Evolutionary conservation across 53 echinoderm and acorn worm genomes (phyloP), one percentile per base, ranked within the genome.

Genomic region (Luidia sarsii): DNA sequence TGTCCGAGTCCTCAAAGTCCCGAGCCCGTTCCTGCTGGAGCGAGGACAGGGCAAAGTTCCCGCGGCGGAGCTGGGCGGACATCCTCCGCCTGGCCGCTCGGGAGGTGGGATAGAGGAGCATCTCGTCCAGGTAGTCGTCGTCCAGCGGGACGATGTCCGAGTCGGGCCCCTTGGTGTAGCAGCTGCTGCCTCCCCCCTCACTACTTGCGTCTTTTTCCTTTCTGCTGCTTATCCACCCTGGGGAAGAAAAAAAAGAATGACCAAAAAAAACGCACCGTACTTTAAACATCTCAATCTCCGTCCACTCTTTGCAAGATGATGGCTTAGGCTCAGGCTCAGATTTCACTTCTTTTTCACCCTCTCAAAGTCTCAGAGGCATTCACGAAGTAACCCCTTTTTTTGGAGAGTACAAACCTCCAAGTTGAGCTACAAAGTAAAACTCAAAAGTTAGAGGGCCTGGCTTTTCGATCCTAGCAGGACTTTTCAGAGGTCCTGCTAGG

Each of bases 211-310:
- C 60, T 45, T 15, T 77, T 77, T 35, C 45, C 33, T 23, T 48
- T 24, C 15, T 60, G 48, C 46, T 60, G 48, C 48, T 77, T 77
- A 77, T 77, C 77, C 77, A 77, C 77, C 77, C 77, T 77, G 61
- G 20, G 28, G n/a, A 30, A 57, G 57, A 74, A 16, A 34, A 20
- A 21, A 4, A 65, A 36, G 23, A n/a, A 65, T 39, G 21, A 8
- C 1, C 11, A 65, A 36, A 65, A 18, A 24, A 37, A 41, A 65
- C 7, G 35, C 28, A 14, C 64, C 16, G n/a, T n/a, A 10, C 52
- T 52, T 18, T 0, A 50, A 1, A 0, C 13, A 54, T 23, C 7
- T 3, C 56, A 56, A 28, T 56, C 24, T 11, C 23, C 24, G 56
- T 25, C 10, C 28, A 2, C 2, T 25, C 56, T 25, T 56, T 28